A percentile compares a stretch with the other conserved stretches of the same genome.
phyloP scores from a whole-genome alignment of 2,797 vertebrate species.

The Acanthopagrus latus region DNA sequence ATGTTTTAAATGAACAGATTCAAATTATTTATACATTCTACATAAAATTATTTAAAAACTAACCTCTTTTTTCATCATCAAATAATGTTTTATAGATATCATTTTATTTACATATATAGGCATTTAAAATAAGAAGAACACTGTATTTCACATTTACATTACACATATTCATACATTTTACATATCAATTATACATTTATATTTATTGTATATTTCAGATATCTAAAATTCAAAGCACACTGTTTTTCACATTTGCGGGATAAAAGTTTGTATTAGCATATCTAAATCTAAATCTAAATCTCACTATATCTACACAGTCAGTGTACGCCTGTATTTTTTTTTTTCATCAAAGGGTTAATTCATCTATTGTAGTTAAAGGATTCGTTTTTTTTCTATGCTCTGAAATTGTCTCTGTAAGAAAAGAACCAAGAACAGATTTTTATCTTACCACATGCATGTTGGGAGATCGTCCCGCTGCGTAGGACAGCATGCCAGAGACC shows the following conservation, averaged over 20 bases:
- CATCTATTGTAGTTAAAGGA: background rate
- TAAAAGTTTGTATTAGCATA: too few relatives aligned
- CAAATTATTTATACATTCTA: background rate
- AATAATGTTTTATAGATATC: too few relatives aligned
- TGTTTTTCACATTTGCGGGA: too few relatives aligned
- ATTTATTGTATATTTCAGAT: too few relatives aligned
- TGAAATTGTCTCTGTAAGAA: background rate
- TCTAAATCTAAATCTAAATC: too few relatives aligned
- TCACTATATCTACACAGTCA: background rate
- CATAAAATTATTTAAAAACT: background rate
- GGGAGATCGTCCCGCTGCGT: slow-evolving; percentile 75
- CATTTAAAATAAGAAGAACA: too few relatives aligned
- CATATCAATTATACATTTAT: too few relatives aligned
- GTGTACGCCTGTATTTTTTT: background rate
- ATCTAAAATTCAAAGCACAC: too few relatives aligned
- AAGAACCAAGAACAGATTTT: background rate
- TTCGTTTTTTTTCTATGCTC: background rate
- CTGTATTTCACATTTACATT: too few relatives aligned
- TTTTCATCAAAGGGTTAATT: background rate
- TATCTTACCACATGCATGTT: slow-evolving; percentile 81
- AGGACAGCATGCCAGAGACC: slow-evolving; percentile 76
- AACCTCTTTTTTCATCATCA: background rate
- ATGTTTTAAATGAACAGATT: background rate
- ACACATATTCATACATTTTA: too few relatives aligned
- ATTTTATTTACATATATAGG: too few relatives aligned